phyloP scores from a whole-genome alignment of 1,140 invertebrate species.

The Anadara kagoshimensis region DNA sequence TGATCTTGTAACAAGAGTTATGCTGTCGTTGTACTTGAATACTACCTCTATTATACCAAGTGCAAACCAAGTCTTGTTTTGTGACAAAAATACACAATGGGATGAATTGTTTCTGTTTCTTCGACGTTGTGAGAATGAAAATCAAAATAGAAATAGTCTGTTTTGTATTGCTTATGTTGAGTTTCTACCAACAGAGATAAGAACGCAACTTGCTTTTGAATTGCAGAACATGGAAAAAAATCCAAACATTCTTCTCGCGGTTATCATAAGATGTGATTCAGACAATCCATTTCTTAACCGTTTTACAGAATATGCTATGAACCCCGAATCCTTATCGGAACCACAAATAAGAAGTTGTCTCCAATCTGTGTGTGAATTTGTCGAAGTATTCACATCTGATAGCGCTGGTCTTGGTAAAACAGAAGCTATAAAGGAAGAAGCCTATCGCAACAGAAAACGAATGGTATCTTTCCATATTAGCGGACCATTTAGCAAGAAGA shows the following conservation, averaged over 20 bases:
- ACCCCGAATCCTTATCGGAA: conserved; percentile 2
- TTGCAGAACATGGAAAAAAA: conserved; percentile 1
- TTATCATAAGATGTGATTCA: conserved; percentile 21
- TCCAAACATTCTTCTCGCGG: conserved; percentile 18
- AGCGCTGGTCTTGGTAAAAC: conserved; percentile 46
- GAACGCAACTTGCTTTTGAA: conserved; percentile 34
- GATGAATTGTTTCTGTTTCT: conserved; percentile 39
- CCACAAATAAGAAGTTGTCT: conserved; percentile 14
- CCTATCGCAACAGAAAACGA: not conserved
- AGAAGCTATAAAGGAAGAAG: conserved; percentile 19
- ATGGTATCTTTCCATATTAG: conserved; percentile 40
- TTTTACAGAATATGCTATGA: conserved; percentile 16
- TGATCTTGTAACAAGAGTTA: not conserved
- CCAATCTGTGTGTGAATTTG: conserved; percentile 17
- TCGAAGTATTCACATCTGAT: conserved; percentile 35
- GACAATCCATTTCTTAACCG: conserved; percentile 20
- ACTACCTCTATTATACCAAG: conserved; percentile 30
- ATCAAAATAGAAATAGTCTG: conserved; percentile 1
- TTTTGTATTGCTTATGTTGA: conserved; percentile 46
- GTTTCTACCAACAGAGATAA: conserved; percentile 36
- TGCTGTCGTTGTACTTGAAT: conserved; percentile 36
- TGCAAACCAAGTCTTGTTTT: conserved; percentile 39
- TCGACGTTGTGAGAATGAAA: conserved; percentile 14
- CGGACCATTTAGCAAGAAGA: conserved; percentile 19
- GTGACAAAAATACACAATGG: conserved; percentile 23